Evolutionary conservation across 2,113 vertebrate species (phyloP).

Genomic region (Zosterops hypoxanthus): DNA sequence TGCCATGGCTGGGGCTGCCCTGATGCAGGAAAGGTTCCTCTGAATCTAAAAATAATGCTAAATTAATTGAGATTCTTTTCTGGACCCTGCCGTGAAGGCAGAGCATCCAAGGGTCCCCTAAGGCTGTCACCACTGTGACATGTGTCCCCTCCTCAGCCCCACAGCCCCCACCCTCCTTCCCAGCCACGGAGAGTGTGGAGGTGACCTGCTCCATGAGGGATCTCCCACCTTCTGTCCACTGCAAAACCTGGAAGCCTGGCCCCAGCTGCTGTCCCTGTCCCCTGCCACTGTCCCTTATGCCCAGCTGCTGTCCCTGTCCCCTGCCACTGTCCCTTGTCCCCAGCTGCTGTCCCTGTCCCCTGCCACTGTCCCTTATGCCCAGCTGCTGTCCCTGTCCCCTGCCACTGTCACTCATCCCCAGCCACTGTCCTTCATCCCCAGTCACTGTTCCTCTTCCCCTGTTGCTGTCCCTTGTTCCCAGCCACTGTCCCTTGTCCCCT

Average conservation of each 20-base stretch:
- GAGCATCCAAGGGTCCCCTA: accelerated
- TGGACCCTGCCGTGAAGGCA: background rate
- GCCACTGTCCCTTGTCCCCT: accelerated
- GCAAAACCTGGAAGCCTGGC: accelerated
- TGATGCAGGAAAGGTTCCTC: background rate
- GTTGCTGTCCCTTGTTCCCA: background rate
- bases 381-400: too few species aligned
- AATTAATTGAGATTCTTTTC: background rate
- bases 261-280: background rate
- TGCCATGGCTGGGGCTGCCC: background rate
- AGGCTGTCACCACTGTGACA: accelerated
- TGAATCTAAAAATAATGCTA: background rate
- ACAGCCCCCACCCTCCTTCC: background rate
- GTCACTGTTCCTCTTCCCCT: accelerated
- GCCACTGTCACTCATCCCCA: background rate
- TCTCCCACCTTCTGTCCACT: background rate
- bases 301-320: background rate
- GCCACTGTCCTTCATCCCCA: background rate
- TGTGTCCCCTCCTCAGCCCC: background rate
- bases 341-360: background rate
- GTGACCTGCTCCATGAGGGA: accelerated
- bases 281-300: accelerated
- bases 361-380: background rate
- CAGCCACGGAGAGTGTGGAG: accelerated
- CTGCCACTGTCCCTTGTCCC: too few species aligned